Evolutionary conservation across 2,113 vertebrate species (phyloP), one percentile per base, ranked within the genome.

Genomic region (Actenoides hombroni): DNA sequence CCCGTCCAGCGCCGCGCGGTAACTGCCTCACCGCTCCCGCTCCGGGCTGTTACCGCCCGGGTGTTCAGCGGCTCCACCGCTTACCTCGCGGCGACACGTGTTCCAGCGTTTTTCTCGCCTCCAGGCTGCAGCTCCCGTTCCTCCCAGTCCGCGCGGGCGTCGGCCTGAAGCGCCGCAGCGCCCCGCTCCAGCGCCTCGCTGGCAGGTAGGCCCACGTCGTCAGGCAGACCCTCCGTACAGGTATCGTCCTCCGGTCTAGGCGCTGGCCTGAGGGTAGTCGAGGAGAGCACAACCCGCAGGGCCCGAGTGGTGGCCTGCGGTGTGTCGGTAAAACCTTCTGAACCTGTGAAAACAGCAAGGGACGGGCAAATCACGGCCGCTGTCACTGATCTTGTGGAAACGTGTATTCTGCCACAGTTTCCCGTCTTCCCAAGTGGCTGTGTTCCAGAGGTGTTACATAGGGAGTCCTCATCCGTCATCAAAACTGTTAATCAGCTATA

Each of bases 221-320:
- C 40, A 3, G 37, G 13, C 26, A 13, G 1, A 10, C 5, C 25
- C 9, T 13, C 39, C 63, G 1, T 3, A 1, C 48, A 1, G 74
- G 4, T 24, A 1, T 14, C 33, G 0, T 33, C 13, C 17, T 7
- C 37, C 35, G 0, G 18, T 1, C 46, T 1, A 4, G 24, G 1
- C 33, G 37, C 23, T 1, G 75, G 35, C 46, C 46, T 3, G 10
- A 7, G 49, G 40, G 5, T 2, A 2, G 23, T 1, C 2, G 16
- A 4, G 33, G 14, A 59, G 31, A 46, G 2, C 35, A 0, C 21
- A 1, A 7, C 13, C 17, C 14, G 0, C 57, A 0, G 60, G 24
- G 49, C 78, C 49, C 29, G 1, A 1, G 42, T 6, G 13, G 35
- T 18, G 68, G 37, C n/a, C 40, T 44, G 8, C 21, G 0, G 5